Conservation (phyloP, 2,888 invertebrate species). For the Plagodis pulveraria region DNA sequence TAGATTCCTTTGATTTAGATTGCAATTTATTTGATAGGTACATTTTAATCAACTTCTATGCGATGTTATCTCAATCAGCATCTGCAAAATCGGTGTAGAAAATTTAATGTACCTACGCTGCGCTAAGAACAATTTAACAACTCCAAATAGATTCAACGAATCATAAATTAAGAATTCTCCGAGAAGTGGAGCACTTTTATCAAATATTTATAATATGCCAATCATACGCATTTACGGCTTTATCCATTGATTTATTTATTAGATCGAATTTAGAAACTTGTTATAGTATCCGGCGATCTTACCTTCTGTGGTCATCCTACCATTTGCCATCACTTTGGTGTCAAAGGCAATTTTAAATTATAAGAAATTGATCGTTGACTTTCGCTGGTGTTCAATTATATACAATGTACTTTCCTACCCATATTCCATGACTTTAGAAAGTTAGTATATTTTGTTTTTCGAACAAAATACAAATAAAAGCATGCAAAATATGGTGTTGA, state of each 20-base stretch:
- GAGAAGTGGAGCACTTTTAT: slow-evolving; percentile 53
- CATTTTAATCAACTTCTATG: too few relatives aligned
- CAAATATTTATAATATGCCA: slow-evolving; percentile 58
- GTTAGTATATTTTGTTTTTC: too few relatives aligned
- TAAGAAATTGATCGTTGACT: neutral
- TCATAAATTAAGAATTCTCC: slow-evolving; percentile 50
- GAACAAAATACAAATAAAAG: too few relatives aligned
- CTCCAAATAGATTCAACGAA: slow-evolving; percentile 41
- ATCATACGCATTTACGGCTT: slow-evolving; percentile 57
- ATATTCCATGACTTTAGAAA: too few relatives aligned
- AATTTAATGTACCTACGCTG: too few relatives aligned
- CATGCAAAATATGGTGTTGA: too few relatives aligned
- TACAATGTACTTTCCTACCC: too few relatives aligned
- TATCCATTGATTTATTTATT: slow-evolving; percentile 58
- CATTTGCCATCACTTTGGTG: slow-evolving; percentile 2
- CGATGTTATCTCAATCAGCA: too few relatives aligned
- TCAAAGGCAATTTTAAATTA: neutral
- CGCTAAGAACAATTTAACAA: slow-evolving; percentile 28
- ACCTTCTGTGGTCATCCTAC: slow-evolving; percentile 30
- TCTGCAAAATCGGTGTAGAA: too few relatives aligned
- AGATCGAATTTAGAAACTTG: slow-evolving; percentile 48
- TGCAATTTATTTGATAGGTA: too few relatives aligned
- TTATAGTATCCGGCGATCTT: slow-evolving; percentile 45
- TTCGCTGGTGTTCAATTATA: neutral
- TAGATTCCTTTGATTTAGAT: too few relatives aligned